phyloP scores from a whole-genome alignment of 2,113 vertebrate species.

The Oceanites oceanicus region DNA sequence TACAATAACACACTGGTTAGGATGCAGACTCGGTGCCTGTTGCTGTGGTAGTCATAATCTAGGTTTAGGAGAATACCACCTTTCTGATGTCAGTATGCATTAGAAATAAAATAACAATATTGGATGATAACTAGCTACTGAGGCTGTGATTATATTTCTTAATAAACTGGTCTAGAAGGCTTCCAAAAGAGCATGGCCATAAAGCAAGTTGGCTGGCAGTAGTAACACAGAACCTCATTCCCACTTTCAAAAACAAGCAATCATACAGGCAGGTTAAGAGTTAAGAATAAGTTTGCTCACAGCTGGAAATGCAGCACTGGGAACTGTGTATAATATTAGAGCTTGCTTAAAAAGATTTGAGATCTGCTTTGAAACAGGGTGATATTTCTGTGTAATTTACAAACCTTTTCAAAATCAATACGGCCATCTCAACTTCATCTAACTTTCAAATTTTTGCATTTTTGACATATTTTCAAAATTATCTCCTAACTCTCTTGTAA shows the following conservation, averaged over 20 bases:
- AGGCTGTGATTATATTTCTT: neutral
- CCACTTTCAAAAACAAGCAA: neutral
- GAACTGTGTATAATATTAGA: neutral
- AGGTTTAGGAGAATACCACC: neutral
- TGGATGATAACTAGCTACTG: neutral
- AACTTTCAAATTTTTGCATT: constrained; percentile 69
- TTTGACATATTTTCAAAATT: constrained; percentile 71
- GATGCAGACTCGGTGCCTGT: neutral
- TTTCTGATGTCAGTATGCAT: neutral
- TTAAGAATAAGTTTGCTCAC: neutral
- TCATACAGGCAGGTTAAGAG: neutral
- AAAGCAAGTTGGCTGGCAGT: neutral
- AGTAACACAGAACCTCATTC: neutral
- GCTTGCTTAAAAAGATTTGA: constrained; percentile 43
- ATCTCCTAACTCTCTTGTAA: constrained; percentile 57
- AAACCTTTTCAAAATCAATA: constrained; percentile 70
- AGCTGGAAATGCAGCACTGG: neutral
- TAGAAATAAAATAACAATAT: neutral
- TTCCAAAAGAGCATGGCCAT: neutral
- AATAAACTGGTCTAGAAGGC: neutral
- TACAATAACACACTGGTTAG: neutral
- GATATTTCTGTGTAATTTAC: constrained; percentile 58
- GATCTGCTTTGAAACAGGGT: constrained; percentile 31
- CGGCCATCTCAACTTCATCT: constrained; percentile 45
- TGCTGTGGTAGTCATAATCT: neutral